Evolutionary conservation across 2,113 vertebrate species (phyloP).

Genomic region (Arenaria interpres): DNA sequence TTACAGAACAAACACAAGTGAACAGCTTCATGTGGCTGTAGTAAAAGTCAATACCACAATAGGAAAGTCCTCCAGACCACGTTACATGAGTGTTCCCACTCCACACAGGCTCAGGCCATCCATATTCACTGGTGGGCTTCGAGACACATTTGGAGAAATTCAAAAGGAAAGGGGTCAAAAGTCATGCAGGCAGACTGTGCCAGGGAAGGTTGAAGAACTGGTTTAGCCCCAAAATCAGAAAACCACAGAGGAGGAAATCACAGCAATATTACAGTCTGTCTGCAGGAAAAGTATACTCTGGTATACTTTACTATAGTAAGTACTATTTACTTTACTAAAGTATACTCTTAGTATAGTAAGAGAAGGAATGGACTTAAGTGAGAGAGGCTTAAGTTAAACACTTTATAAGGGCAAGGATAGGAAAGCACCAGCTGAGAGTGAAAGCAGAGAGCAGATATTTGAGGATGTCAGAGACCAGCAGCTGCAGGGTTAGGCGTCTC

Average conservation of each 20-base stretch:
- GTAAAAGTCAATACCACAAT: not conserved
- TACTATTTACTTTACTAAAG: not conserved
- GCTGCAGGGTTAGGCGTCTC: not conserved
- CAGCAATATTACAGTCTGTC: not conserved
- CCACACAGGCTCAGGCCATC: not conserved
- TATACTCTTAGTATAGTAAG: not conserved
- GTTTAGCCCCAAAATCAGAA: not conserved
- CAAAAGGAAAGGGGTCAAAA: not conserved
- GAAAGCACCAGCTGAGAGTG: not conserved
- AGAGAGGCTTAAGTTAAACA: not conserved
- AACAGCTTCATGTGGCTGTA: not conserved
- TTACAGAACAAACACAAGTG: not conserved
- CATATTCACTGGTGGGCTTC: not conserved
- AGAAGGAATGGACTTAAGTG: not conserved
- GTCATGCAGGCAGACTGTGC: not conserved
- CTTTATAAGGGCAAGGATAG: not conserved
- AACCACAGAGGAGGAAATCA: not conserved
- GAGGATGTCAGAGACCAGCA: not conserved
- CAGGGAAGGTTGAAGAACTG: not conserved
- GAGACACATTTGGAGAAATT: not conserved
- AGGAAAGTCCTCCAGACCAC: not conserved
- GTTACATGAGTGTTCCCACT: not conserved
- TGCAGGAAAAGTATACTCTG: not conserved
- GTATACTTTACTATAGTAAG: too few species aligned
- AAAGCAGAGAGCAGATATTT: not conserved